Evolutionary conservation across 1,140 invertebrate genomes (phyloP), one percentile per base, ranked within the genome.

Genomic region (Drosophila sechellia): DNA sequence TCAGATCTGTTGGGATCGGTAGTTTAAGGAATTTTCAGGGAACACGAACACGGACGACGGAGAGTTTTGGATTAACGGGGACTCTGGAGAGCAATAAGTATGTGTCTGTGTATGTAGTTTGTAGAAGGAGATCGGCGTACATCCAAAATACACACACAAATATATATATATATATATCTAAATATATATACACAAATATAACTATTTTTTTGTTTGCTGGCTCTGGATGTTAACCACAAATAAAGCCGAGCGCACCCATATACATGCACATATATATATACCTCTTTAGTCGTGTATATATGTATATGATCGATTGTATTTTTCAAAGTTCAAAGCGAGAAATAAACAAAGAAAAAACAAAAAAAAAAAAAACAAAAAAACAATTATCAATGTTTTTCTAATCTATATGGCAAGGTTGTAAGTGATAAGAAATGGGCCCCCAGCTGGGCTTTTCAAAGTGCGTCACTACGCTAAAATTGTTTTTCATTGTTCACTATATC

Each of bases 1-100:
- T 8, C 8, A 35, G 35, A 63, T 52, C 50, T 34, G 4, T 17
- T 11, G 17, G 43, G 45, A 45, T 55, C 50, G 15, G 31, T 45
- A 77, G 60, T 20, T 77, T 81, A 84, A 85, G 85, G 79, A 90
- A 90, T 90, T 87, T 79, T 87, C 87, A 90, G 87, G 87, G 87
- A 90, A 80, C 72, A 80, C 43, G 58, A n/a, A 60, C 49, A 72
- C 20, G 35, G 40, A 55, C 12, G 37, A 45, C 2, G 39, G 27
- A 71, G 39, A 39, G 34, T 39, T 31, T 35, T 42, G 5, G 25
- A 22, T 42, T 40, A 48, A 43, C 56, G 50, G 12, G 48, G 45
- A 55, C 49, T 61, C 57, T 54, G 20, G 60, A 81, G 58, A 84
- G 76, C 80, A 83, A 83, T 83, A 81, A 31, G 57, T 61, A 45